Conservation (phyloP, 2,888 invertebrate species). For the Bellardia bayeri region DNA sequence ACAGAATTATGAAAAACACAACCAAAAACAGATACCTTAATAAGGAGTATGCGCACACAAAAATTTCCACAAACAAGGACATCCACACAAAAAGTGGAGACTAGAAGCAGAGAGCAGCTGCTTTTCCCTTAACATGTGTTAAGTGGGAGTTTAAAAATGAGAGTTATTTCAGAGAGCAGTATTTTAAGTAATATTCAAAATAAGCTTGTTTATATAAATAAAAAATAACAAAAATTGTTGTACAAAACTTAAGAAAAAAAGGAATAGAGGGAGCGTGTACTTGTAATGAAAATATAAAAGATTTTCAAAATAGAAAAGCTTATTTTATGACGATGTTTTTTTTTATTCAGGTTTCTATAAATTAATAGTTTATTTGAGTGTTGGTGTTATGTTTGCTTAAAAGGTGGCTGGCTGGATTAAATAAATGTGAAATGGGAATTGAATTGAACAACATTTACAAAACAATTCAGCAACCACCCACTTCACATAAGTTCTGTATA, state of each 20-base stretch:
- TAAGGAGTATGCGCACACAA: slow-evolving; percentile 63
- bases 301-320: slow-evolving; percentile 18
- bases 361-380: too few species aligned
- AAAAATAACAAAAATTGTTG: slow-evolving; percentile 3
- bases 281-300: slow-evolving; percentile 45
- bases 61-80: slow-evolving; percentile 1
- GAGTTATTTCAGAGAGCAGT: not conserved
- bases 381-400: not conserved
- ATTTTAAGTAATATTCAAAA: not conserved
- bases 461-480: too few species aligned
- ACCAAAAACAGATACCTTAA: slow-evolving; percentile 14
- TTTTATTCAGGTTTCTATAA: not conserved
- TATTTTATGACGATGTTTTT: slow-evolving; percentile 3
- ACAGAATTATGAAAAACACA: slow-evolving; percentile 14
- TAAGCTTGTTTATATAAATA: slow-evolving; percentile 45
- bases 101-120: slow-evolving; percentile 45
- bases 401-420: slow-evolving; percentile 8
- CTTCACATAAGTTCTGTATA: too few species aligned
- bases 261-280: not conserved
- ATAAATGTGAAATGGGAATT: not conserved
- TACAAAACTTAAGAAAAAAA: not conserved
- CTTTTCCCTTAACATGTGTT: not conserved
- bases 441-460: slow-evolving; percentile 4
- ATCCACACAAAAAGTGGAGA: slow-evolving; percentile 50
- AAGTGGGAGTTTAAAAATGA: not conserved